Conservation (phyloP, 2,113 vertebrate genomes). For the Microcebus tavaratra region DNA sequence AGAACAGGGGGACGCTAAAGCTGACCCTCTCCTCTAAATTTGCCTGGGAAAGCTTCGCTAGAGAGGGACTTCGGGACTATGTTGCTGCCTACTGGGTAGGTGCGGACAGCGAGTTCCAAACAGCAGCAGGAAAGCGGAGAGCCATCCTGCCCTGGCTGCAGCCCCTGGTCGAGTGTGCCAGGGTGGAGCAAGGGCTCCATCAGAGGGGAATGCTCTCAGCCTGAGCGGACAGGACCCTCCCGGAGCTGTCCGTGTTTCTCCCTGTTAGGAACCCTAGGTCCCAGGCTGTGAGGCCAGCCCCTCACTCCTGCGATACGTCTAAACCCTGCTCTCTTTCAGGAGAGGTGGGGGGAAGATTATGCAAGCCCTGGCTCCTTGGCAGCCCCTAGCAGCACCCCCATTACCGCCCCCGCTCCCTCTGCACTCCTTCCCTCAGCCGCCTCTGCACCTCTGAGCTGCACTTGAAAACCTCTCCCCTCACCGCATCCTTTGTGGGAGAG, state of each 20-base stretch:
- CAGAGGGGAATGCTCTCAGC: neutral
- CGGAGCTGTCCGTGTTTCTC: neutral
- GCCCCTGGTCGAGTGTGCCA: neutral
- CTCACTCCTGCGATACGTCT: neutral
- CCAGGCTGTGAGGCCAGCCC: neutral
- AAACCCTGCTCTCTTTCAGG: conserved; percentile 35
- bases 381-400: conserved; percentile 68
- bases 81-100: neutral
- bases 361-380: conserved; percentile 70
- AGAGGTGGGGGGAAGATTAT: conserved; percentile 58
- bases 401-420: conserved; percentile 71
- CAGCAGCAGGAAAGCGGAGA: neutral
- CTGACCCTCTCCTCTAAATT: neutral
- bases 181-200: neutral
- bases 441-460: conserved; percentile 74
- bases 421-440: conserved; percentile 73
- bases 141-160: neutral
- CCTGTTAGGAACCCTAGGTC: neutral
- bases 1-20: neutral
- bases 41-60: neutral
- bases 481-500: conserved; percentile 67
- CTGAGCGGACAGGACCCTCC: neutral
- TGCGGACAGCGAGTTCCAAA: neutral
- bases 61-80: neutral
- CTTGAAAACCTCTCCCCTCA: conserved; percentile 73